Evolutionary conservation across 2,113 vertebrate species (phyloP).

Genomic region (Nycticryphes semicollaris): DNA sequence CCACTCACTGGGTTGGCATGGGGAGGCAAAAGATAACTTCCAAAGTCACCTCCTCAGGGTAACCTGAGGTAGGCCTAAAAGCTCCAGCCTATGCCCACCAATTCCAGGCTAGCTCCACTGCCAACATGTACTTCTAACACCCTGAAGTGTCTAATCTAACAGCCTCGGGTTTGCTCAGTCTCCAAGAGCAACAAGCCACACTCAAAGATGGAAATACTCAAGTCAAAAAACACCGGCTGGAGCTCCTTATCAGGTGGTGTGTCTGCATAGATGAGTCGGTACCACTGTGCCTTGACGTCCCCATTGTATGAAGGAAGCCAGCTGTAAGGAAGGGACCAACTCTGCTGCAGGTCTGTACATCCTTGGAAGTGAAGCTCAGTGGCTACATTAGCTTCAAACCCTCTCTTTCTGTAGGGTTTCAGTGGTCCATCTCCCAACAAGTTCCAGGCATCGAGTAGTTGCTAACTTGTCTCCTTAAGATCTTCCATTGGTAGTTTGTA

Average conservation of each 20-base stretch:
- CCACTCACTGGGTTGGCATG: not conserved
- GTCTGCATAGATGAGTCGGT: conserved; percentile 58
- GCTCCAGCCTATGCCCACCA: conserved; percentile 9
- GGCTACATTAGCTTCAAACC: conserved; percentile 66
- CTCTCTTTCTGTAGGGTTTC: conserved; percentile 47
- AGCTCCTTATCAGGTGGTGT: conserved; percentile 21
- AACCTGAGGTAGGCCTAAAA: not conserved
- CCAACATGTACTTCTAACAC: conserved; percentile 11
- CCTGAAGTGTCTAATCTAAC: conserved; percentile 28
- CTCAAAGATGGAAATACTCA: conserved; percentile 24
- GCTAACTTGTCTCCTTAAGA: conserved; percentile 90
- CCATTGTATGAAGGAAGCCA: conserved; percentile 40
- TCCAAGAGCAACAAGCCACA: conserved; percentile 48
- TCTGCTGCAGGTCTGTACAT: conserved; percentile 65
- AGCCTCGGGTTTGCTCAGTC: conserved; percentile 40
- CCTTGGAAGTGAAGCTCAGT: conserved; percentile 68
- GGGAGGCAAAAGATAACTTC: not conserved
- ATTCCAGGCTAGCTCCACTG: conserved; percentile 30
- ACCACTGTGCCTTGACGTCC: conserved; percentile 25
- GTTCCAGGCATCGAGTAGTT: conserved; percentile 53
- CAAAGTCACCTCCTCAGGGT: conserved; percentile 1
- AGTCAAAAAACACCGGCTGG: conserved; percentile 34
- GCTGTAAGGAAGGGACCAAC: conserved; percentile 49
- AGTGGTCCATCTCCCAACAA: conserved; percentile 68
- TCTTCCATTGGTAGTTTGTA: conserved; percentile 81